Percentiles rank a stretch among this genome's conserved stretches.
These are phyloP conservation scores for Adrianichthys oophorus DNA, from an alignment of 2,797 vertebrate genomes.

Conservation along the genomic window DNA sequence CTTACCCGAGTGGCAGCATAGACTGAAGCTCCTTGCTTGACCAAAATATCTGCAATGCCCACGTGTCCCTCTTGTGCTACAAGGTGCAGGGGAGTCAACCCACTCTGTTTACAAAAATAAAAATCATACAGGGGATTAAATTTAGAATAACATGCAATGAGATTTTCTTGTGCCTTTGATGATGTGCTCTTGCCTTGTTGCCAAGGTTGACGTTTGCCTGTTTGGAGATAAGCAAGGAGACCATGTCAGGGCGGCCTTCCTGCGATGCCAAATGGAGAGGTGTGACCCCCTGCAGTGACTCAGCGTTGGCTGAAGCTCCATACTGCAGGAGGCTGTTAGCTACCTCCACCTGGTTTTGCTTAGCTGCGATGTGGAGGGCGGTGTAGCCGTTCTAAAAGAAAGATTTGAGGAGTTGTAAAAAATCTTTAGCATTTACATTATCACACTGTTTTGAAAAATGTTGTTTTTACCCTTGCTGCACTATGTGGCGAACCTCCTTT, in stretches of 20 bases:
- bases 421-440: background rate
- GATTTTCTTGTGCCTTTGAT: background rate
- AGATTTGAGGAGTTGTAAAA: constrained; percentile 5
- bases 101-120: constrained; percentile 77
- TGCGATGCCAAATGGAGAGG: constrained; percentile 98
- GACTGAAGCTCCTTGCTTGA: constrained; percentile 89
- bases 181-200: constrained; percentile 84
- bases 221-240: constrained; percentile 90
- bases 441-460: background rate
- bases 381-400: constrained; percentile 91
- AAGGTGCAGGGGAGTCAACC: constrained; percentile 93
- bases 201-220: constrained; percentile 93
- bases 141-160: no score
- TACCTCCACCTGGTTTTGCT: constrained; percentile 96
- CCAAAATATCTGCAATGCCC: constrained; percentile 88
- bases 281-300: constrained; percentile 93
- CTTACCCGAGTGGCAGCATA: constrained; percentile 90
- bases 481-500: constrained; percentile 92
- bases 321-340: constrained; percentile 90
- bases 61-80: constrained; percentile 96
- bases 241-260: constrained; percentile 93
- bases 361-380: constrained; percentile 94
- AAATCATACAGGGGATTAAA: constrained; percentile 15
- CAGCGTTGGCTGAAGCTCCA: constrained; percentile 88
- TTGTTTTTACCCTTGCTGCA: constrained; percentile 85